Evolutionary conservation across 2,888 invertebrate species (phyloP), one percentile per base, ranked within the genome.

Genomic region (Ceramica pisi): DNA sequence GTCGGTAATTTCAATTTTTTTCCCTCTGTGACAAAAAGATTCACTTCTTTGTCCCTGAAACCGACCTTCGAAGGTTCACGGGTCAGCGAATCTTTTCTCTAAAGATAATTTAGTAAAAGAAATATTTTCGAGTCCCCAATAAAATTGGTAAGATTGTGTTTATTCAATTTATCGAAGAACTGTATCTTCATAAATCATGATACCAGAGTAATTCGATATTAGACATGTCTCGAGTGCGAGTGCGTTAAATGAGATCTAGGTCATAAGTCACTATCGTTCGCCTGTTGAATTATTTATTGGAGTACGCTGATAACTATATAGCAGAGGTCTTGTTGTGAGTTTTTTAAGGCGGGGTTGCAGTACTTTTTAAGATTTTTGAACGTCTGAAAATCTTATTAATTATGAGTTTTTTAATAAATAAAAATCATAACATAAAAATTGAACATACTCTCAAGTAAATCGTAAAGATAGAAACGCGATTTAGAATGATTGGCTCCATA

Each of bases 31-130:
- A 78, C 75, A 75, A 85, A 86, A 86, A 87, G 83, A 85, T 86
- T 83, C 80, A 82, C 69, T 61, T 81, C 86, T 86, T 89, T 90
- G 88, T 89, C 81, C 71, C 69, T 50, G 60, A 78, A 60, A 85
- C 66, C 80, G 80, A 86, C 88, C 89, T 87, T 89, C 82, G 59
- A 63, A 81, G 75, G 55, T 80, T 87, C 83, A 87, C 85, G 89
- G 89, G 82, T 87, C 87, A 84, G 38, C 31, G 79, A 63, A 60
- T 69, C 86, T 81, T 87, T 89, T 90, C 85, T 87, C 83, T 86
- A 81, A 79, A 82, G 80, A 86, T 86, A 88, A 88, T 88, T 89
- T 87, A 75, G 60, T 84, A 76, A 75, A 64, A 79, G 72, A 83
- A 85, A 82, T 81, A 80, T 86, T 84, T 86, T 72, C 81, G 62